A percentile compares a stretch with the other conserved stretches of the same genome.
These are phyloP conservation scores for Meliscaeva auricollis DNA, from an alignment of 2,888 invertebrate species.

Conservation along the genomic window DNA sequence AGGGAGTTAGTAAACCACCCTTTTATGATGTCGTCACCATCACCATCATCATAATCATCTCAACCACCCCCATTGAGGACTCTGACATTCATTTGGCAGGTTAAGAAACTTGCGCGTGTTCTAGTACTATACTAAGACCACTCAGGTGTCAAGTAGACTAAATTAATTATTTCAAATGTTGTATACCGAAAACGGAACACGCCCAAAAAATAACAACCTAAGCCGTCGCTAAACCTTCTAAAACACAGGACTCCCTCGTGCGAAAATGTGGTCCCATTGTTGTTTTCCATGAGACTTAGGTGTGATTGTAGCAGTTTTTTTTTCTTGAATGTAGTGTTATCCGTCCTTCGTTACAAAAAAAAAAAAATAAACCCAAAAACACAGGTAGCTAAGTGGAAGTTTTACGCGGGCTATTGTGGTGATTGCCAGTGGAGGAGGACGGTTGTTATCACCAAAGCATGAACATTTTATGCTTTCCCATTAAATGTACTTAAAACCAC, in stretches of 20 bases:
- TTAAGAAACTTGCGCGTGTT: conserved; percentile 60
- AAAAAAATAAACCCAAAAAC: background rate
- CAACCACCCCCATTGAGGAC: conserved; percentile 11
- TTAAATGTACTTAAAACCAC: conserved; percentile 68
- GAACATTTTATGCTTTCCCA: conserved; percentile 67
- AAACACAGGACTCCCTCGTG: conserved; percentile 26
- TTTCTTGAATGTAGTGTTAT: conserved; percentile 14
- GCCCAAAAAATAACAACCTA: conserved; percentile 50
- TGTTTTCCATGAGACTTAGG: background rate
- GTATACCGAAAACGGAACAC: conserved; percentile 49
- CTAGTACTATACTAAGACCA: conserved; percentile 63
- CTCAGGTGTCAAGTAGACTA: conserved; percentile 73
- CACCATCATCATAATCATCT: conserved; percentile 16
- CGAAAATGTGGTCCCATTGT: conserved; percentile 32
- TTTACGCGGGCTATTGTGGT: conserved; percentile 62
- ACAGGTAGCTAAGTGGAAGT: conserved; percentile 27
- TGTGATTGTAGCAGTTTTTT: conserved; percentile 21
- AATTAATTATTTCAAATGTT: conserved; percentile 73
- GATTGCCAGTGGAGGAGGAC: conserved; percentile 52
- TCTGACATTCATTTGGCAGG: conserved; percentile 56
- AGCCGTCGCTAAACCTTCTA: conserved; percentile 10
- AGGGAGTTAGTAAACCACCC: conserved; percentile 18
- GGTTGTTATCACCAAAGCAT: conserved; percentile 66
- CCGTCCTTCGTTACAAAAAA: background rate
- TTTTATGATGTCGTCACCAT: conserved; percentile 64